phyloP scores from a whole-genome alignment of 2,113 vertebrate species.

The Antennarius striatus region DNA sequence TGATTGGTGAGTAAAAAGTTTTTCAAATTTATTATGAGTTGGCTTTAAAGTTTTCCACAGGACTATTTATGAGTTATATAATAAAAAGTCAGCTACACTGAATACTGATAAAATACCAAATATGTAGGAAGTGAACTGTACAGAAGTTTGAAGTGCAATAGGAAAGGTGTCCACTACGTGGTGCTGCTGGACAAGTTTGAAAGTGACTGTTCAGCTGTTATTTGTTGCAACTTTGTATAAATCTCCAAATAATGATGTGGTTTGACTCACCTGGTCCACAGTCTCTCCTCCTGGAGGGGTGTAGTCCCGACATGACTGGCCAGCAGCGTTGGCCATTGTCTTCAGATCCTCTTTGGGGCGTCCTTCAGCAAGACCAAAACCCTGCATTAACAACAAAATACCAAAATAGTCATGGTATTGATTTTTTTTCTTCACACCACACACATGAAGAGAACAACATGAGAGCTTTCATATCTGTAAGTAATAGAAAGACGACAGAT shows the following conservation, averaged over 20 bases:
- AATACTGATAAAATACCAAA: neutral
- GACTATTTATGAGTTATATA: neutral
- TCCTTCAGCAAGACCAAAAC: conserved; percentile 90
- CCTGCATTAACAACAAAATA: conserved; percentile 70
- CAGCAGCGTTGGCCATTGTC: conserved; percentile 90
- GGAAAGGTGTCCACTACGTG: conserved; percentile 10
- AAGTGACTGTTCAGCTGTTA: neutral
- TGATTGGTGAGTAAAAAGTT: too few species aligned
- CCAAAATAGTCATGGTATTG: neutral
- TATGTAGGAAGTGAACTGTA: too few species aligned
- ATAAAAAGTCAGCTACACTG: neutral
- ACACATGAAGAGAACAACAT: too few species aligned
- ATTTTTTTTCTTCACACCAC: too few species aligned
- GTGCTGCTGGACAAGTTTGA: conserved; percentile 23
- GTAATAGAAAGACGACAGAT: neutral
- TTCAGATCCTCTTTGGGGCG: conserved; percentile 85
- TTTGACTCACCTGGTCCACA: conserved; percentile 84
- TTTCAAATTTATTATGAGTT: neutral
- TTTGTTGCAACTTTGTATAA: neutral
- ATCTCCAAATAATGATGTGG: neutral
- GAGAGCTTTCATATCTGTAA: too few species aligned
- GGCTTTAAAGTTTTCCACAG: neutral
- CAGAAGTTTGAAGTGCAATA: conserved; percentile 6
- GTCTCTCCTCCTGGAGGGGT: conserved; percentile 94
- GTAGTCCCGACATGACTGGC: conserved; percentile 85